These are phyloP conservation scores for Phyllostomus discolor DNA, from an alignment of 2,113 vertebrate species.

Conservation along the genomic window DNA sequence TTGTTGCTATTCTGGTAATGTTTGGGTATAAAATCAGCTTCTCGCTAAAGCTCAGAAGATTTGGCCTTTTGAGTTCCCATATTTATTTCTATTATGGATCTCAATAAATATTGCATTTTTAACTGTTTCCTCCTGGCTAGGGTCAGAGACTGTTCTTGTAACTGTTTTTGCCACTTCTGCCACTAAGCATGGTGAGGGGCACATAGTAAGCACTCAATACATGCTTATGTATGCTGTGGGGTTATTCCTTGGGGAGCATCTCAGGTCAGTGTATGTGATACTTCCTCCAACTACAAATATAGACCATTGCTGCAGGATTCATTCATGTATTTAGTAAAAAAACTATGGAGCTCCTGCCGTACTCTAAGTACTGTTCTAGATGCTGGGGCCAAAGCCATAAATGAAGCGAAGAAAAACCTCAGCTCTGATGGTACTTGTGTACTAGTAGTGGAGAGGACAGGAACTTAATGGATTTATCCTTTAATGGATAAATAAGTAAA, in stretches of 20 bases:
- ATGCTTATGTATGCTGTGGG: background rate
- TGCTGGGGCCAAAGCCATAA: background rate
- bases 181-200: background rate
- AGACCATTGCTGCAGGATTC: background rate
- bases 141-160: background rate
- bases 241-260: background rate
- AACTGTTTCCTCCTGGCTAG: background rate
- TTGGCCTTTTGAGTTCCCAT: constrained; percentile 1
- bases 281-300: background rate
- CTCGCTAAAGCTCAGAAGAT: constrained; percentile 18
- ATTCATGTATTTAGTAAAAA: background rate
- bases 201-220: background rate
- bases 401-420: background rate
- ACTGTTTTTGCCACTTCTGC: background rate
- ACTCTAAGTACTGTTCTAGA: background rate
- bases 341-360: background rate
- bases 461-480: background rate
- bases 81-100: constrained; percentile 36
- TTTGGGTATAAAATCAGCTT: constrained; percentile 18
- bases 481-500: background rate
- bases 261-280: background rate
- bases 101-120: background rate
- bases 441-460: background rate
- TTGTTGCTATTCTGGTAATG: background rate
- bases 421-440: background rate